Conservation (phyloP, 2,797 vertebrate genomes). For the Cuniculus paca region DNA sequence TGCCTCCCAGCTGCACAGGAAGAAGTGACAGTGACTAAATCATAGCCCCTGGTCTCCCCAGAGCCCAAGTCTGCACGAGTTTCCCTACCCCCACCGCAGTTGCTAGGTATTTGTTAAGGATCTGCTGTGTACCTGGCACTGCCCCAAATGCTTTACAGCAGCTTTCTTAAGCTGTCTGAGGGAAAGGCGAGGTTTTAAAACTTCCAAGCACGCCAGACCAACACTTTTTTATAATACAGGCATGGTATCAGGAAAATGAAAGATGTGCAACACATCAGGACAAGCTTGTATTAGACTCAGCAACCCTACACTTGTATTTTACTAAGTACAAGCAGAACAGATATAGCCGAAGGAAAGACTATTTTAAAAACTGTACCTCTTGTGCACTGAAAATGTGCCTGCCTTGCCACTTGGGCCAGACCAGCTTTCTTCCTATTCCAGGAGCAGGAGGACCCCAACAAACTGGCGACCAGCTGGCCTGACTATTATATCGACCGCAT, state of each 20-base stretch:
- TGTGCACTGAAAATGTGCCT: neutral
- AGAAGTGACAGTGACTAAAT: neutral
- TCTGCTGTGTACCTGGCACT: neutral
- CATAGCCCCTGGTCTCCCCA: neutral
- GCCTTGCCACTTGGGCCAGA: neutral
- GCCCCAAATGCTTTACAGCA: neutral
- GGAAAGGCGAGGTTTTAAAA: slow-evolving; percentile 13
- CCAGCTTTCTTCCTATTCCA: slow-evolving; percentile 84
- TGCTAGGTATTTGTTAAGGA: neutral
- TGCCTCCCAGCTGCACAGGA: neutral
- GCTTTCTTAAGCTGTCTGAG: neutral
- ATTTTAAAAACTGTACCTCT: neutral
- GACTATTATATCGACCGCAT: slow-evolving; percentile 99
- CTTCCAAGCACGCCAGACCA: neutral
- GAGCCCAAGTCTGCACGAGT: neutral
- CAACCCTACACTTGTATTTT: neutral
- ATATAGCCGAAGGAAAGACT: neutral
- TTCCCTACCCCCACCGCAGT: too few relatives aligned
- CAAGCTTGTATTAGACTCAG: neutral
- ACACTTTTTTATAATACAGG: neutral
- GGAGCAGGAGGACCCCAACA: slow-evolving; percentile 99
- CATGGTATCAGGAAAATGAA: slow-evolving; percentile 1
- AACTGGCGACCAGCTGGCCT: slow-evolving; percentile 98
- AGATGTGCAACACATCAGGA: neutral
- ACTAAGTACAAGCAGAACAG: neutral